phyloP scores from a whole-genome alignment of 2,888 invertebrate genomes.

The Campaea margaritaria region DNA sequence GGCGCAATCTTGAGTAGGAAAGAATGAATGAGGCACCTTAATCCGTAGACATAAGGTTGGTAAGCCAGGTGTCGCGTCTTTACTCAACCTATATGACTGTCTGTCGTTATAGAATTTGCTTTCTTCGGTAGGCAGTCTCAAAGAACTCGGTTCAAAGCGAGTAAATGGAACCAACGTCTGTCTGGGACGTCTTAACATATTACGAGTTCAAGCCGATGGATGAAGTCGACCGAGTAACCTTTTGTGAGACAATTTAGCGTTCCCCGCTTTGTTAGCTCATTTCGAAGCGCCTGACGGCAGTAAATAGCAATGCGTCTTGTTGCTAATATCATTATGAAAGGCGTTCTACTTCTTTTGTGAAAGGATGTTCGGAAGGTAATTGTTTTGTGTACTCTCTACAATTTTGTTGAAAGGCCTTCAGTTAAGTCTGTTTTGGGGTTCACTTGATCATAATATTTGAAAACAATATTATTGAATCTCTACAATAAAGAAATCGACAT shows the following conservation, averaged over 20 bases:
- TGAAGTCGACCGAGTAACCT: conserved; percentile 46
- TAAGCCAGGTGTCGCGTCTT: not conserved
- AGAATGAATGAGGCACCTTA: conserved; percentile 10
- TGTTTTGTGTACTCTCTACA: not conserved
- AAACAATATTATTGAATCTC: not conserved
- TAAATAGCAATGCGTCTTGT: conserved; percentile 52
- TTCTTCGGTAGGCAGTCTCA: conserved; percentile 23
- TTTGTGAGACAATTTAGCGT: conserved; percentile 52
- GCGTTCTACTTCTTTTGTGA: conserved; percentile 20
- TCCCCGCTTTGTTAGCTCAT: conserved; percentile 46
- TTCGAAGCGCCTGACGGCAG: conserved; percentile 55
- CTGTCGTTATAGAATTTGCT: conserved; percentile 14
- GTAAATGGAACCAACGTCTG: conserved; percentile 53
- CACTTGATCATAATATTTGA: not conserved
- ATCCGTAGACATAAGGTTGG: conserved; percentile 15
- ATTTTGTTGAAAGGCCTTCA: not conserved
- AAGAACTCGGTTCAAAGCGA: conserved; percentile 44
- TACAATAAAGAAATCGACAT: no score
- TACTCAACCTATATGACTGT: conserved; percentile 6
- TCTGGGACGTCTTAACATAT: conserved; percentile 52
- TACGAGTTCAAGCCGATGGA: conserved; percentile 47
- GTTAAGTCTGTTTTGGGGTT: not conserved
- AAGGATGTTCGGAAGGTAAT: no score
- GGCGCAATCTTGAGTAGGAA: conserved; percentile 25
- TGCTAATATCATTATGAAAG: conserved; percentile 52